Percentiles rank a stretch among this genome's conserved stretches.
Evolutionary conservation across 2,888 invertebrate species (phyloP).

Genomic region (Biston betularia): DNA sequence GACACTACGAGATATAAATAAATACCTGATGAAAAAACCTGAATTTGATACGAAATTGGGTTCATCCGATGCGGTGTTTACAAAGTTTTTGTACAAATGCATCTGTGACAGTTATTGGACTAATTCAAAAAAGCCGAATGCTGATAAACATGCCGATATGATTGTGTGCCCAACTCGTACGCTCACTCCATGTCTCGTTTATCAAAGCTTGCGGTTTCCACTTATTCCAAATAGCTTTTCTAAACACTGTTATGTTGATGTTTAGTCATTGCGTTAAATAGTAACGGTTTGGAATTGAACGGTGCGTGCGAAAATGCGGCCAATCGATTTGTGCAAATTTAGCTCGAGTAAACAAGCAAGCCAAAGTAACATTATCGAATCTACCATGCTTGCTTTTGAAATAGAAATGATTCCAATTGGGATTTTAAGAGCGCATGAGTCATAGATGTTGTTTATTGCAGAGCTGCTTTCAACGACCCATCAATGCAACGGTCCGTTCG

Average conservation of each 20-base stretch:
- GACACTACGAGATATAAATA: not conserved
- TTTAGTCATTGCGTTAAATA: slow-evolving; percentile 71
- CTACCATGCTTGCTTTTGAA: slow-evolving; percentile 43
- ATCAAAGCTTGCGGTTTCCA: slow-evolving; percentile 57
- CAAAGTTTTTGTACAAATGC: slow-evolving; percentile 27
- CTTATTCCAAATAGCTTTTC: slow-evolving; percentile 45
- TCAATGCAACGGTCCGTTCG: slow-evolving; percentile 52
- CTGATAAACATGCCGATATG: slow-evolving; percentile 59
- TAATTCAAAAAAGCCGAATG: slow-evolving; percentile 48
- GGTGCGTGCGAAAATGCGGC: slow-evolving; percentile 81
- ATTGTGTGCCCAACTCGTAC: not conserved
- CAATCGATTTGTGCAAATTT: slow-evolving; percentile 75
- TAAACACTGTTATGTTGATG: slow-evolving; percentile 62
- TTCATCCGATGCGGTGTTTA: slow-evolving; percentile 20
- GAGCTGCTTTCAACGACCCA: slow-evolving; percentile 66
- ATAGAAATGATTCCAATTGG: slow-evolving; percentile 58
- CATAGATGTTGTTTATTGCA: slow-evolving; percentile 52
- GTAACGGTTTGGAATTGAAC: slow-evolving; percentile 69
- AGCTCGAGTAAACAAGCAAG: slow-evolving; percentile 63
- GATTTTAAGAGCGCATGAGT: slow-evolving; percentile 50
- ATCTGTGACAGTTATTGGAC: slow-evolving; percentile 44
- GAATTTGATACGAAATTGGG: slow-evolving; percentile 36
- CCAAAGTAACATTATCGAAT: slow-evolving; percentile 36
- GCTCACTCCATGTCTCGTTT: slow-evolving; percentile 41
- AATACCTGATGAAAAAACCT: slow-evolving; percentile 32